phyloP scores from a whole-genome alignment of 2,113 vertebrate species.

The Colinus virginianus region DNA sequence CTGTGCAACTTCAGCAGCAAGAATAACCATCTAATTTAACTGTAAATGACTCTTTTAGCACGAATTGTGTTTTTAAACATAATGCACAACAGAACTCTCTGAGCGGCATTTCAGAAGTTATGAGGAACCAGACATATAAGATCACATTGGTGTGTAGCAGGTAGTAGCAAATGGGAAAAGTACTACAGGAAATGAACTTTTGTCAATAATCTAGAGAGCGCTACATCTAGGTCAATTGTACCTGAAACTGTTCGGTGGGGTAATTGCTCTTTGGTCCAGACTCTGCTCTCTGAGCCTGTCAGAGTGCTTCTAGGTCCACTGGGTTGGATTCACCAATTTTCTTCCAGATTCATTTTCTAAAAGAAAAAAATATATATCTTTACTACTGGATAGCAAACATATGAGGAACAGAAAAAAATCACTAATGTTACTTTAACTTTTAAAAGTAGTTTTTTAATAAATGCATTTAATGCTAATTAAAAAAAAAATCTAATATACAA shows the following conservation, averaged over 20 bases:
- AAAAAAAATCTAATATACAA: not conserved
- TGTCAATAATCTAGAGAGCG: slow-evolving; percentile 57
- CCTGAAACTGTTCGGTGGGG: slow-evolving; percentile 85
- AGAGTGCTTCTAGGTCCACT: slow-evolving; percentile 69
- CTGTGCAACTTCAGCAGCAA: not conserved
- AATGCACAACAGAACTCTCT: slow-evolving; percentile 60
- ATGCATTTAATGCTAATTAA: not conserved
- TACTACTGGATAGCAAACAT: not conserved
- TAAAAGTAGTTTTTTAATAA: not conserved
- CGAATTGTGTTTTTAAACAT: slow-evolving; percentile 73
- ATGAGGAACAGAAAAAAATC: not conserved
- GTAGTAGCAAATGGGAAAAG: slow-evolving; percentile 46
- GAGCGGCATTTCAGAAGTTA: slow-evolving; percentile 75
- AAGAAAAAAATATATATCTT: slow-evolving; percentile 21
- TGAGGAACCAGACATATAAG: slow-evolving; percentile 68
- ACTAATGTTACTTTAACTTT: not conserved
- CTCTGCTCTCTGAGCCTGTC: slow-evolving; percentile 76
- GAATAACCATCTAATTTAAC: slow-evolving; percentile 72
- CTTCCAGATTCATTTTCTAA: slow-evolving; percentile 90
- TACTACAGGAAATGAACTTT: slow-evolving; percentile 64
- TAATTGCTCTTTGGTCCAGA: slow-evolving; percentile 83
- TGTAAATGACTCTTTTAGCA: slow-evolving; percentile 74
- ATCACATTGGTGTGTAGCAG: slow-evolving; percentile 55
- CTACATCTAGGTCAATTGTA: slow-evolving; percentile 76
- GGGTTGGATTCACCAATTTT: slow-evolving; percentile 83